Evolutionary conservation across 2,113 vertebrate genomes (phyloP).

Genomic region (Azemiops feae): DNA sequence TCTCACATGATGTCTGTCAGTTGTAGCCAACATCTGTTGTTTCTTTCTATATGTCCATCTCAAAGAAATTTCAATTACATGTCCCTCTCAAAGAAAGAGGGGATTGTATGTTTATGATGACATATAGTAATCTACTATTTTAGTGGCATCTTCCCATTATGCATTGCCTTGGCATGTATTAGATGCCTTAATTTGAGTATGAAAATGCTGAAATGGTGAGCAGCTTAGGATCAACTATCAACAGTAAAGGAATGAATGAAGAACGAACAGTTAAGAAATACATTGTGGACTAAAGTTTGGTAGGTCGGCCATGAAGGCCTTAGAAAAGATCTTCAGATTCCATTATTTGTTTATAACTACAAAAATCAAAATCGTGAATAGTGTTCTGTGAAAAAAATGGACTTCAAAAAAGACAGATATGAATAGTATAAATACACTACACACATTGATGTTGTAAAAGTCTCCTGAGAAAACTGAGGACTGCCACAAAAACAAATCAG

Average conservation of each 20-base stretch:
- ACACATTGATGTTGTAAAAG: background rate
- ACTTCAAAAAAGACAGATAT: background rate
- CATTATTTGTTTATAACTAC: background rate
- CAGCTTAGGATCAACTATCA: background rate
- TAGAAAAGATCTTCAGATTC: background rate
- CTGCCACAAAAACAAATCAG: background rate
- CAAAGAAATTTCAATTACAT: constrained; percentile 17
- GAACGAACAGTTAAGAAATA: background rate
- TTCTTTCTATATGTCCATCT: constrained; percentile 30
- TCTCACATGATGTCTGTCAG: constrained; percentile 10
- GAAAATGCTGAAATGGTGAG: background rate
- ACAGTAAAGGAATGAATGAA: background rate
- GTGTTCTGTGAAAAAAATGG: background rate
- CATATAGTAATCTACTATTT: background rate
- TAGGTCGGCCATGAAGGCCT: background rate
- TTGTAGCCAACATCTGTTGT: constrained; percentile 26
- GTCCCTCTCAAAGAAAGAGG: constrained; percentile 22
- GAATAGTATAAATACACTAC: background rate
- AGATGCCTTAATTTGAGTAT: background rate
- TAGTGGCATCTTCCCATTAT: background rate
- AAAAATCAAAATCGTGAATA: background rate
- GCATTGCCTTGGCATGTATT: background rate
- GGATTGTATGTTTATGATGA: background rate
- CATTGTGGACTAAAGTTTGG: background rate
- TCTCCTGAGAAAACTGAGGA: background rate